Evolutionary conservation across 2,113 vertebrate genomes (phyloP), one percentile per base, ranked within the genome.

Genomic region (Noctilio leporinus): DNA sequence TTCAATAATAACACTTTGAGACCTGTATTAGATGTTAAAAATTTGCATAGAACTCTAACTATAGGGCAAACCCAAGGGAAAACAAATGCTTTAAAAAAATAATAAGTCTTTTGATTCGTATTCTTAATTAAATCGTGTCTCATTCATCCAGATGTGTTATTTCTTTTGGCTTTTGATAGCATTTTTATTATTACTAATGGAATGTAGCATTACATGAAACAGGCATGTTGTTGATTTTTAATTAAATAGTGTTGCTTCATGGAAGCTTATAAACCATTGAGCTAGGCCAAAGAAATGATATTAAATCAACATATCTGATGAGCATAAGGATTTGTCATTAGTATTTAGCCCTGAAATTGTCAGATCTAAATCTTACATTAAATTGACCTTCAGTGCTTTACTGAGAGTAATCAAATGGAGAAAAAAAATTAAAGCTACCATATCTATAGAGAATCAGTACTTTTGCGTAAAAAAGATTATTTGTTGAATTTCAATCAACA

Each of bases 21-120:
- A 76, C 93, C 43, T 92, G 28, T 88, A 90, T 40, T 93, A 62
- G 67, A 88, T 93, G 62, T 91, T 89, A 57, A 94, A 75, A 87
- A 73, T 78, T 95, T 93, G 24, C 72, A 35, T 30, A 59, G 40
- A 87, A 90, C 72, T 76, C n/a, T 89, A 80, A 96, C 83, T 55
- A 62, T 24, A 78, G 49, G 40, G 82, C 10, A 86, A 93, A 86
- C 2, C 10, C 49, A 51, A 93, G 45, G 77, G 15, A 91, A 78
- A 93, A 69, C 89, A 86, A 40, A 72, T 47, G n/a, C 91, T 89
- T 89, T 45, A n/a, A 22, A 59, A 86, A 92, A 90, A 90, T n/a
- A n/a, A n/a, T 70, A 84, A 86, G 38, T 75, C 57, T 84, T 97
- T 45, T 94, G 35, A 89, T 95, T 47, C 73, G 35, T 89, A 85